Percentiles rank a stretch among this genome's conserved stretches.
phyloP scores from a whole-genome alignment of 2,797 vertebrate species.

The Galago senegalensis region DNA sequence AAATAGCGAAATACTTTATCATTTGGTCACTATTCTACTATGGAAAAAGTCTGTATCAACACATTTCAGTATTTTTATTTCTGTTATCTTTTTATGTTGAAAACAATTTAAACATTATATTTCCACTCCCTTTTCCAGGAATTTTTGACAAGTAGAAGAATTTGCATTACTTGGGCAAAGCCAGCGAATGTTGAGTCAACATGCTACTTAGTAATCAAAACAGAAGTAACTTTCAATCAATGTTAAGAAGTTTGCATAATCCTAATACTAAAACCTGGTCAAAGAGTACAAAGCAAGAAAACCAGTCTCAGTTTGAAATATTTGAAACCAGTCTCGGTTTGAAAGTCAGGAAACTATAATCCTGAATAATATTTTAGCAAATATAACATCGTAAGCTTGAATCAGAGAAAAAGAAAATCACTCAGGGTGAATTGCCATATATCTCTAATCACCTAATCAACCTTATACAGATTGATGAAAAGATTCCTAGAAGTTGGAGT shows the following conservation, averaged over 20 bases:
- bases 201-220: conserved; percentile 6
- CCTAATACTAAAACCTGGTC: conserved; percentile 25
- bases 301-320: not conserved
- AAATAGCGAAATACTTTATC: not conserved
- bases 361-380: not conserved
- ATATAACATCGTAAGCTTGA: conserved; percentile 22
- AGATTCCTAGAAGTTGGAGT: conserved; percentile 29
- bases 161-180: not conserved
- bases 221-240: conserved; percentile 30
- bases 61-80: conserved; percentile 1
- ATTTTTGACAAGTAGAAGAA: not conserved
- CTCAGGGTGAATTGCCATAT: not conserved
- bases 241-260: conserved; percentile 37
- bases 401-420: conserved; percentile 3
- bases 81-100: not conserved
- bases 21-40: not conserved
- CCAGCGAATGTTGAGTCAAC: not conserved
- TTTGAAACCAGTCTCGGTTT: not conserved
- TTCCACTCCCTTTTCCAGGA: not conserved
- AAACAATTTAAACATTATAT: conserved; percentile 10
- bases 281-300: conserved; percentile 52
- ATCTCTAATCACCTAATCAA: not conserved
- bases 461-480: conserved; percentile 4
- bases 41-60: not conserved
- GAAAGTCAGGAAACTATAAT: conserved; percentile 10